Evolutionary conservation across 2,797 vertebrate genomes (phyloP).

Genomic region (Prionace glauca): DNA sequence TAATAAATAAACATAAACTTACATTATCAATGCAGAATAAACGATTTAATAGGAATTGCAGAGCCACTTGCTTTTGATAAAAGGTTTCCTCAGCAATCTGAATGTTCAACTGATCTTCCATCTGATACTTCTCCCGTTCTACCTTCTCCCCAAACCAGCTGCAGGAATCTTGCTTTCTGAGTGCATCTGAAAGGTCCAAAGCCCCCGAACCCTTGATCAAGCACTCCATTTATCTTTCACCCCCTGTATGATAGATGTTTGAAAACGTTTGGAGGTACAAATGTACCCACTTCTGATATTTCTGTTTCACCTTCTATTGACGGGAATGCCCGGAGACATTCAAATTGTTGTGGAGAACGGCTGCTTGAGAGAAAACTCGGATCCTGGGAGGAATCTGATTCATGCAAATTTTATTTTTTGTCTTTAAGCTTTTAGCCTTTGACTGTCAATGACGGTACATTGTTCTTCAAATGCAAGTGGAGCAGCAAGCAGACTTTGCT

Average conservation of each 20-base stretch:
- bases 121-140: background rate
- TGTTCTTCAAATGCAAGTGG: background rate
- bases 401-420: constrained; percentile 13
- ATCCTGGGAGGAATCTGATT: background rate
- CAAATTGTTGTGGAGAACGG: background rate
- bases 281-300: background rate
- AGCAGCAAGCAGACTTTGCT: background rate
- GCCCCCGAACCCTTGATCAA: background rate
- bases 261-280: background rate
- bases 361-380: background rate
- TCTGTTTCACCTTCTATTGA: background rate
- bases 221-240: background rate
- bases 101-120: background rate
- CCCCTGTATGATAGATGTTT: background rate
- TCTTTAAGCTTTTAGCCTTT: background rate
- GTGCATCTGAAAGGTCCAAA: background rate
- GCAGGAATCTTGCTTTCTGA: background rate
- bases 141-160: background rate
- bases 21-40: background rate
- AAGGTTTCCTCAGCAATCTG: background rate
- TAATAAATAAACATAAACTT: no score
- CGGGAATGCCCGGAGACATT: background rate
- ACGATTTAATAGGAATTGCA: background rate
- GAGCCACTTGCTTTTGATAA: background rate
- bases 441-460: background rate